Base-by-base conservation (phyloP, 1,140 invertebrate genomes). In the Leptoteleia sp. region DNA sequence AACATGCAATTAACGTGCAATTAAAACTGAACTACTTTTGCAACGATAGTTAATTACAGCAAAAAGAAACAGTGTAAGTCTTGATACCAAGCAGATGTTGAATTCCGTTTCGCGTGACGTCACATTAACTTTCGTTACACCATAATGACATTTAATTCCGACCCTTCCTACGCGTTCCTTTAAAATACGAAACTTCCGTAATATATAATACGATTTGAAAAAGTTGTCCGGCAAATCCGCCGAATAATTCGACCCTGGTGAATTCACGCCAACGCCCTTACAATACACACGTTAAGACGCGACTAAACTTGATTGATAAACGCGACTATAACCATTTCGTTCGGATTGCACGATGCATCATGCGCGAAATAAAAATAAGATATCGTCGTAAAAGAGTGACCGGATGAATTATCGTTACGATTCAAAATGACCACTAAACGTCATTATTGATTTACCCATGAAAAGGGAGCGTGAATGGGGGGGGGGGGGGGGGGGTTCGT, bases 71-170 rank as follows among this genome's bases (percentile, higher is more conserved):
- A 22, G 2, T 5, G 5, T 22, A 2, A 5, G 19, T 22, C 5
- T 22, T 22, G 2, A n/a, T 17, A 15, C 29, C 29, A 19, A 25
- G 25, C 31, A 1, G 8, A 15, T 8, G n/a, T n/a, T 1, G 8
- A 13, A 17, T 65, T 52, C 47, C 47, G 35, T 13, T 48, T 65
- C 17, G 11, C 33, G 8, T 65, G 45, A 52, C 47, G 47, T 52
- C 35, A 65, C 8, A 12, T 35, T 31, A 42, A 4, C 6, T 42
- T 31, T 13, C 11, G 5, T 45, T 42, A n/a, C n/a, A 37, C n/a
- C 61, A 33, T 22, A 43, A 40, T 65, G 61, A 65, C 61, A 65
- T 65, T 65, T 65, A 42, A 31, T 62, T 48, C 13, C 33, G 11
- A 7, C 15, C 12, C 33, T 6, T 12, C 61, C 61, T 11, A 65